These are phyloP conservation scores for Scolopax rusticola DNA, from an alignment of 2,797 vertebrate species.

Conservation along the genomic window DNA sequence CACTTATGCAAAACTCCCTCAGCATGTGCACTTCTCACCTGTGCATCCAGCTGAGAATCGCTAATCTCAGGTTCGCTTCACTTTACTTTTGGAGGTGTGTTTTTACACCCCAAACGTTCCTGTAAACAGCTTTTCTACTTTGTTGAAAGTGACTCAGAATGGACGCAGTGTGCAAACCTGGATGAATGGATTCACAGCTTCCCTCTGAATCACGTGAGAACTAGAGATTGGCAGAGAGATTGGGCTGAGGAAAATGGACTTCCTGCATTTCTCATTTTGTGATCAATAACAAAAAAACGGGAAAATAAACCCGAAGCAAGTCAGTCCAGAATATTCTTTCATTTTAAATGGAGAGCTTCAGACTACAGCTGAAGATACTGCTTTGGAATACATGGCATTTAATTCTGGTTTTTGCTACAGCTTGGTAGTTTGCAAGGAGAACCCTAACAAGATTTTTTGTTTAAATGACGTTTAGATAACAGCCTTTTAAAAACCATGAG, in stretches of 20 bases:
- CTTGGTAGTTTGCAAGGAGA: not conserved
- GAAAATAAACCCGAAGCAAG: not conserved
- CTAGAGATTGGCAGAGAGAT: not conserved
- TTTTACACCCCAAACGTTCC: not conserved
- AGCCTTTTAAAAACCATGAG: conserved; percentile 34
- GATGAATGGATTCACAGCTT: not conserved
- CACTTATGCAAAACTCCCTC: not conserved
- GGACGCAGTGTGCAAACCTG: not conserved
- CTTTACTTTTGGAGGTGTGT: not conserved
- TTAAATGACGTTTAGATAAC: not conserved
- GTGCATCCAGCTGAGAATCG: not conserved
- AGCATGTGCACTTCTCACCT: not conserved
- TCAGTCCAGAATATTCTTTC: not conserved
- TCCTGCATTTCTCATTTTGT: not conserved
- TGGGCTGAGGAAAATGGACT: not conserved
- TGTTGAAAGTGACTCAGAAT: not conserved
- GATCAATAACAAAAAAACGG: not conserved
- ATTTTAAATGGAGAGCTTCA: not conserved
- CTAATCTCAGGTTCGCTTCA: not conserved
- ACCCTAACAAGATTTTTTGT: not conserved
- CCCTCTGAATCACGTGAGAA: not conserved
- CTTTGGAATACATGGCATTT: not conserved
- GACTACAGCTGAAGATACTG: not conserved
- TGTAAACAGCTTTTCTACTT: not conserved
- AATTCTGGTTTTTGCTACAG: not conserved